Evolutionary conservation across 2,797 vertebrate genomes (phyloP), one percentile per base, ranked within the genome.

Genomic region (Crenichthys baileyi): DNA sequence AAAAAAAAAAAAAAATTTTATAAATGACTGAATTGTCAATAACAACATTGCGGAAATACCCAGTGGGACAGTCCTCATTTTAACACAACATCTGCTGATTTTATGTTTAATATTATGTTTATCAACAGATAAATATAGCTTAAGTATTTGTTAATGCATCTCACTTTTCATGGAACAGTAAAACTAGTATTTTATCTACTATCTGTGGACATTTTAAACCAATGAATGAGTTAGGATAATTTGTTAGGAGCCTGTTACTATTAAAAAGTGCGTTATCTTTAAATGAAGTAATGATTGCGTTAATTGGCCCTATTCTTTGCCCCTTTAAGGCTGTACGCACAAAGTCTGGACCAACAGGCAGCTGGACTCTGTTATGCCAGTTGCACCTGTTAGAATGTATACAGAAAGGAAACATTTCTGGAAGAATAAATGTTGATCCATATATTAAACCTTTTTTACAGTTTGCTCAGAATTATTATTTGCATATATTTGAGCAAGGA

Each of bases 1-100:
- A 71, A 78, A 60, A 85, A 60, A 85, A 87, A 86, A 73, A 79
- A 77, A 84, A 76, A 80, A 86, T 78, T 56, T 82, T 80, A 88
- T 82, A 71, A 74, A 87, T 70, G n/a, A 51, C n/a, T n/a, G 55
- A 31, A 80, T 24, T 7, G 29, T 56, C 67, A 79, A 76, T 46
- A 68, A 72, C 79, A 20, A 24, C 13, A 9, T 48, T 48, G 7
- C 24, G 77, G 78, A 29, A 73, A 70, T 8, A 60, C 36, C 68
- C 50, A 36, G 26, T 2, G 26, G 68, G 72, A 70, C 13, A 67
- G 60, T 63, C 29, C 16, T 77, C 8, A 7, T 2, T 44, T 80
- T 60, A 18, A 63, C 46, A 51, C 83, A 83, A 58, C n/a, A 67
- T 71, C 9, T 31, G 39, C 82, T 68, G 5, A 76, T 12, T 70